Conservation (phyloP, 2,888 invertebrate genomes). For the Lithophane semibrunnea region DNA sequence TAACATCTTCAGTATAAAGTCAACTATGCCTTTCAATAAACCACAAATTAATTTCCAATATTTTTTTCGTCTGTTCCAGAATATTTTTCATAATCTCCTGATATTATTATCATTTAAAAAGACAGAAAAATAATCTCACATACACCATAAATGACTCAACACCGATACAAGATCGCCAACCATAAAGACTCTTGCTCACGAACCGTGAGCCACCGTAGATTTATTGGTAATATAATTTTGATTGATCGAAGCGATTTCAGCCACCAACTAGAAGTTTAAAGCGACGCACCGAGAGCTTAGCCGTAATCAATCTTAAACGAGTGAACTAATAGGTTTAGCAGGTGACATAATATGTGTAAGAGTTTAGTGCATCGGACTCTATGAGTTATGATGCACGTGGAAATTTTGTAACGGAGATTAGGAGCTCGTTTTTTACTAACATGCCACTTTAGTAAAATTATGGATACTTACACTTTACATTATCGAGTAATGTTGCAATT, state of each 20-base stretch:
- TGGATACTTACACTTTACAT: neutral
- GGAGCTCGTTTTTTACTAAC: neutral
- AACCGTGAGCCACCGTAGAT: constrained; percentile 83
- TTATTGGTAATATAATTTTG: constrained; percentile 90
- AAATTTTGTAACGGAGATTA: neutral
- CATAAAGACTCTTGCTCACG: constrained; percentile 71
- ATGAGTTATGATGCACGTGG: neutral
- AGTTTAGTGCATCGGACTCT: constrained; percentile 53
- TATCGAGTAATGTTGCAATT: neutral
- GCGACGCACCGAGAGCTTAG: constrained; percentile 76
- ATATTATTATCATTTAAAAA: neutral
- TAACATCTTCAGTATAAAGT: too few relatives aligned
- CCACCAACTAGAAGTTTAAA: constrained; percentile 79
- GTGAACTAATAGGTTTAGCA: constrained; percentile 63
- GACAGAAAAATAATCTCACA: neutral
- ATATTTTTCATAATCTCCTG: neutral
- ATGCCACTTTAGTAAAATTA: neutral
- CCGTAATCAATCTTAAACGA: constrained; percentile 78
- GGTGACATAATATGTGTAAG: constrained; percentile 56
- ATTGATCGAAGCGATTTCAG: constrained; percentile 85
- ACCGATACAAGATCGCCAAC: constrained; percentile 65
- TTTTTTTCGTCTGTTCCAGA: too few relatives aligned
- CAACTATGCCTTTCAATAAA: too few relatives aligned
- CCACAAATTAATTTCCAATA: neutral
- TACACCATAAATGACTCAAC: constrained; percentile 15